These are phyloP conservation scores for Protonemura montana DNA, from an alignment of 2,888 invertebrate genomes.

Conservation along the genomic window DNA sequence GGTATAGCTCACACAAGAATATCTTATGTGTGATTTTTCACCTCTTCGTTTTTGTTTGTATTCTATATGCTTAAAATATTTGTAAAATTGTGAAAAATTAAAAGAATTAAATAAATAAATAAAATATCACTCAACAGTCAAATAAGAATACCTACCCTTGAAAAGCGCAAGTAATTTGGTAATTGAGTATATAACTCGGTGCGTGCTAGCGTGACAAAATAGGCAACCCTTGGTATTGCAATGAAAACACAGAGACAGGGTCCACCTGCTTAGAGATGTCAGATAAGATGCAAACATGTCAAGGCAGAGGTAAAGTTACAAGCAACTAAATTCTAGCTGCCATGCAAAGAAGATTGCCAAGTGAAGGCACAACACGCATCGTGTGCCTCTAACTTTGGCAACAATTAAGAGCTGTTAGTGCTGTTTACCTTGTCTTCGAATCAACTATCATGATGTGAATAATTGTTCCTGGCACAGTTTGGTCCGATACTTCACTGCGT, in stretches of 20 bases:
- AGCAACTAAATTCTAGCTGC: neutral
- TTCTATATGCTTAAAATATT: no score
- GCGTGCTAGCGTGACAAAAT: neutral
- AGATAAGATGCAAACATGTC: neutral
- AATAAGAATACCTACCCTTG: no score
- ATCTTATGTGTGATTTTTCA: no score
- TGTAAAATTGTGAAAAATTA: no score
- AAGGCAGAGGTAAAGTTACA: neutral
- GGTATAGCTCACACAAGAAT: no score
- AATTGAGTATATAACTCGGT: neutral
- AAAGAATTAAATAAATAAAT: no score
- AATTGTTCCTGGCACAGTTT: neutral
- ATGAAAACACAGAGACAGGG: neutral
- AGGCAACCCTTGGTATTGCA: neutral
- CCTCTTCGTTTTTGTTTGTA: no score
- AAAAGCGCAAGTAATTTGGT: no score
- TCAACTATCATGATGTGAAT: neutral
- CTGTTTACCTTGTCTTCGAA: neutral
- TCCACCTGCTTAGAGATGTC: neutral
- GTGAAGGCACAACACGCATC: neutral
- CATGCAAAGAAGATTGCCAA: neutral
- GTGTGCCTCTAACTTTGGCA: neutral
- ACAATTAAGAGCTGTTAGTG: neutral
- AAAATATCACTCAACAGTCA: no score
- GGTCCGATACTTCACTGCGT: neutral